Conservation (phyloP, 2,888 invertebrate genomes). For the Mesorhabditis spiculigera region DNA sequence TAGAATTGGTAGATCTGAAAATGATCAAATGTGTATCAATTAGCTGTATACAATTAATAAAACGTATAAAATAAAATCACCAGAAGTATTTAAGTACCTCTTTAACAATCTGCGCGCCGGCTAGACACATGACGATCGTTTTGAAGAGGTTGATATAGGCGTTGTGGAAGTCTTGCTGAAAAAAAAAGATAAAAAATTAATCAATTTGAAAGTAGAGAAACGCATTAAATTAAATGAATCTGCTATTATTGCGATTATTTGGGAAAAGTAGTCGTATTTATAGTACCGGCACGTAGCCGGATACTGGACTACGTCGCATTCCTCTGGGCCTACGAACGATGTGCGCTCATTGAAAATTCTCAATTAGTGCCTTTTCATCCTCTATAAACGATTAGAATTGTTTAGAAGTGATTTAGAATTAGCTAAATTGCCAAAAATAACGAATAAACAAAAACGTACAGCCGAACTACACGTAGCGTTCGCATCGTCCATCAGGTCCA, state of each 20-base stretch:
- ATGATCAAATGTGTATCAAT: neutral
- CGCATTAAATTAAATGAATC: too few relatives aligned
- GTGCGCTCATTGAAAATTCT: too few relatives aligned
- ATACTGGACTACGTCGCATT: too few relatives aligned
- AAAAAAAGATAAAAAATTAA: neutral
- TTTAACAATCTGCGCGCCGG: constrained; percentile 60
- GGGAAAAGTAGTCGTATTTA: too few relatives aligned
- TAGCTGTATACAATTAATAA: neutral
- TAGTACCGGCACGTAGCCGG: too few relatives aligned
- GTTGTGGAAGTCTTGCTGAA: neutral
- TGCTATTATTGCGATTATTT: too few relatives aligned
- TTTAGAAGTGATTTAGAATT: too few relatives aligned
- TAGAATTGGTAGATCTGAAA: constrained; percentile 61
- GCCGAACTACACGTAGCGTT: constrained; percentile 8
- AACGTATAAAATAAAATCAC: too few relatives aligned
- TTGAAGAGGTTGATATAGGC: constrained; percentile 16
- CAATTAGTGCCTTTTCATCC: too few relatives aligned
- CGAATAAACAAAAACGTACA: neutral
- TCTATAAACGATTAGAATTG: too few relatives aligned
- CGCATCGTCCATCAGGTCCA: constrained; percentile 7
- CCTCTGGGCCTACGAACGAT: too few relatives aligned
- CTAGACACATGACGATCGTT: constrained; percentile 55
- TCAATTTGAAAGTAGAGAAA: neutral
- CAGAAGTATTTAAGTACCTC: constrained; percentile 54
- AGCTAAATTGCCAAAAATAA: neutral